Percentiles rank a stretch among this genome's conserved stretches.
These are phyloP conservation scores for Eristalis intricaria DNA, from an alignment of 2,888 invertebrate genomes.

Conservation along the genomic window DNA sequence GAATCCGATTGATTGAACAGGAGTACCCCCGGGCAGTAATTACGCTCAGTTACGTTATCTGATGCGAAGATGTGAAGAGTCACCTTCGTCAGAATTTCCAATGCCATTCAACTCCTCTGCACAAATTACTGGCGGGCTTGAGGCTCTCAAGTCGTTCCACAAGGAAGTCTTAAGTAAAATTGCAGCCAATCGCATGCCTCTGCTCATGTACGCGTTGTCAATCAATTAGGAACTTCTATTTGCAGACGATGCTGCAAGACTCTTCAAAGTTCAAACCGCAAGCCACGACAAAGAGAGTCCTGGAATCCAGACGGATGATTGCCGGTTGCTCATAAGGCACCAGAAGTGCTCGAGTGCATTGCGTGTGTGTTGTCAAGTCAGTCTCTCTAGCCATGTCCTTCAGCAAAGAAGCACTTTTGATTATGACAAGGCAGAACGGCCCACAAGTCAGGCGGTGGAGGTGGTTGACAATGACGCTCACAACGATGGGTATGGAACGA, in stretches of 20 bases:
- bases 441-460: slow-evolving; percentile 1
- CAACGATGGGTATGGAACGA: too few relatives aligned
- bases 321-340: neutral
- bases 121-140: neutral
- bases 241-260: neutral
- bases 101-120: neutral
- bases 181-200: neutral
- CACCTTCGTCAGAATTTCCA: neutral
- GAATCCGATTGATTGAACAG: neutral
- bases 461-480: neutral
- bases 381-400: neutral
- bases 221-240: neutral
- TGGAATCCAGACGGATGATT: neutral
- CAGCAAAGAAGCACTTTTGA: neutral
- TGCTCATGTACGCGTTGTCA: neutral
- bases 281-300: neutral
- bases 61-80: neutral
- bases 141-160: neutral
- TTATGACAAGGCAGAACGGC: neutral
- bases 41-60: neutral
- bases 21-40: neutral
- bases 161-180: neutral
- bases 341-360: neutral
- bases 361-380: neutral
- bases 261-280: neutral